A percentile compares a stretch with the other conserved stretches of the same genome.
Evolutionary conservation across 2,113 vertebrate genomes (phyloP).

Genomic region (Cyanocitta stelleri): DNA sequence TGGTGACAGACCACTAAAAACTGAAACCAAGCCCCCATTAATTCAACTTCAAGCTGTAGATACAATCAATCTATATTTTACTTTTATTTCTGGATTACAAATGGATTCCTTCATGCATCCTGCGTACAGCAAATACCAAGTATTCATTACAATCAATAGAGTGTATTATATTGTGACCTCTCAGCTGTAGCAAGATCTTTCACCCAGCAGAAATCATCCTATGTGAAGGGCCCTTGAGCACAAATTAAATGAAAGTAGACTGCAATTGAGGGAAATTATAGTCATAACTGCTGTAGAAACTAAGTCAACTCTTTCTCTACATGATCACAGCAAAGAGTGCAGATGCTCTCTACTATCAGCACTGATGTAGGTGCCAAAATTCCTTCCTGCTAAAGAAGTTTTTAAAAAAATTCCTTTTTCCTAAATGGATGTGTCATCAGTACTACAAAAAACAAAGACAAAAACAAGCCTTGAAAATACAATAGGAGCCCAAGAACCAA

Average conservation of each 20-base stretch:
- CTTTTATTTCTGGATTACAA: neutral
- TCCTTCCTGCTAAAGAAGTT: conserved; percentile 43
- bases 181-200: conserved; percentile 66
- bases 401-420: conserved; percentile 64
- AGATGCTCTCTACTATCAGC: conserved; percentile 45
- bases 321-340: conserved; percentile 42
- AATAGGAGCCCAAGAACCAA: neutral
- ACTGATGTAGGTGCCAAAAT: conserved; percentile 46
- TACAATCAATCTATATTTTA: neutral
- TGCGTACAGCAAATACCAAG: neutral
- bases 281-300: conserved; percentile 64
- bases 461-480: conserved; percentile 14
- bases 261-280: conserved; percentile 70
- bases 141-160: conserved; percentile 57
- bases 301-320: conserved; percentile 55
- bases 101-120: conserved; percentile 14
- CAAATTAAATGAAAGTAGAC: conserved; percentile 76
- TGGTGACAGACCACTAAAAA: neutral
- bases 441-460: conserved; percentile 54
- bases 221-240: conserved; percentile 68
- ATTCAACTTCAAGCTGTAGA: neutral
- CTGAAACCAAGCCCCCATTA: neutral
- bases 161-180: conserved; percentile 53
- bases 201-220: conserved; percentile 67
- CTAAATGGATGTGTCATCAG: conserved; percentile 34